phyloP scores from a whole-genome alignment of 2,797 vertebrate species.

The Psittacula echo region DNA sequence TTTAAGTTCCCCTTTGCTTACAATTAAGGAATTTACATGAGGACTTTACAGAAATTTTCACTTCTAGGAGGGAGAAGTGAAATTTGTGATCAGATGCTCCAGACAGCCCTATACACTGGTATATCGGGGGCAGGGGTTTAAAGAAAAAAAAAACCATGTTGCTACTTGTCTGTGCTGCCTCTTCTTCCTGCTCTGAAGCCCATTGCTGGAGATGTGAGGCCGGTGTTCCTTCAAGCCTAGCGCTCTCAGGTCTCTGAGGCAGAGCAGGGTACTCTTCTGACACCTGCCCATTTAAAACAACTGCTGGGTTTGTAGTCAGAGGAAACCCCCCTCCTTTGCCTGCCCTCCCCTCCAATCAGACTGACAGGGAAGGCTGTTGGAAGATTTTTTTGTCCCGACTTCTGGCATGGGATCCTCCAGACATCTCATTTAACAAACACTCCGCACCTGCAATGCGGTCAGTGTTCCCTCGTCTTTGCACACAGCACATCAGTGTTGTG shows the following conservation, averaged over 20 bases:
- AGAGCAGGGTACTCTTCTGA: neutral
- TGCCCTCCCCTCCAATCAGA: neutral
- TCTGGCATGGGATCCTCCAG: neutral
- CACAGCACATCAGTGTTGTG: fast-evolving
- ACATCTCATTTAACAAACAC: neutral
- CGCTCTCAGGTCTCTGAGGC: neutral
- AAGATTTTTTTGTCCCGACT: neutral
- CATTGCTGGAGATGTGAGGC: neutral
- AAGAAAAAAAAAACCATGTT: neutral
- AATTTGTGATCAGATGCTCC: neutral
- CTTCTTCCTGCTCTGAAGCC: neutral
- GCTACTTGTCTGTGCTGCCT: neutral
- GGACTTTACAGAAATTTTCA: neutral
- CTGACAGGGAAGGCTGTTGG: neutral
- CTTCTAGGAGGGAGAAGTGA: neutral
- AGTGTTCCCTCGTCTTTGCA: neutral
- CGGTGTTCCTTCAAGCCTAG: neutral
- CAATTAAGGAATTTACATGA: neutral
- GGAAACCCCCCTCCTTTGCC: neutral
- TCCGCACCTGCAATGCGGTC: neutral
- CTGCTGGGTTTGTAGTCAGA: neutral
- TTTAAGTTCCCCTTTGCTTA: neutral
- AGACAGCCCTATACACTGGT: neutral
- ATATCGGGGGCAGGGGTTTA: neutral
- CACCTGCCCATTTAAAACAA: neutral